Evolutionary conservation across 2,113 vertebrate genomes (phyloP).

Genomic region (Oophaga pumilio): DNA sequence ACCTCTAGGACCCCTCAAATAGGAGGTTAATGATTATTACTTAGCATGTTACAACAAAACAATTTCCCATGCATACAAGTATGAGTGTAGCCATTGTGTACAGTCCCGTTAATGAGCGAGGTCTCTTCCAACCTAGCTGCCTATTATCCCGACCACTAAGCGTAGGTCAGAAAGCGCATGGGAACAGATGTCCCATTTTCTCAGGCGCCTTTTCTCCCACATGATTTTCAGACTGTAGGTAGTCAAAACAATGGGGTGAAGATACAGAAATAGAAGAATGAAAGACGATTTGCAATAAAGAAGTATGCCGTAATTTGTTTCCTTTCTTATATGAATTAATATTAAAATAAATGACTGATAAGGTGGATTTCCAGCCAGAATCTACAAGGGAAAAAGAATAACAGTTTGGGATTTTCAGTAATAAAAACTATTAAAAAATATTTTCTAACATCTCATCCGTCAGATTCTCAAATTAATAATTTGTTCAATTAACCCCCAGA

Average conservation of each 20-base stretch:
- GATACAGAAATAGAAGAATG: neutral
- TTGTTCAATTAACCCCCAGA: too few species aligned
- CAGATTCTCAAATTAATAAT: too few species aligned
- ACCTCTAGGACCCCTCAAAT: slow-evolving; percentile 14
- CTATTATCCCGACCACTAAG: slow-evolving; percentile 61
- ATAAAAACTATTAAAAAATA: too few species aligned
- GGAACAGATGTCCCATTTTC: slow-evolving; percentile 60
- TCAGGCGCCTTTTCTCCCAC: slow-evolving; percentile 34
- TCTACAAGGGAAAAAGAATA: too few species aligned
- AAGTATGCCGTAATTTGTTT: neutral
- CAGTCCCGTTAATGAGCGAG: slow-evolving; percentile 57
- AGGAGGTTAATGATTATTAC: slow-evolving; percentile 62
- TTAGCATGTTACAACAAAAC: slow-evolving; percentile 61
- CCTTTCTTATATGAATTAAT: neutral
- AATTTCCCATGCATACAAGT: slow-evolving; percentile 60
- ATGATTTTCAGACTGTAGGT: slow-evolving; percentile 54
- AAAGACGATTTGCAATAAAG: neutral
- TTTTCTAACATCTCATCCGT: too few species aligned
- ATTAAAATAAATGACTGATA: neutral
- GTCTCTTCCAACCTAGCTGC: slow-evolving; percentile 56
- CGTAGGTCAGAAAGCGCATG: slow-evolving; percentile 47
- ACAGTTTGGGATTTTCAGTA: too few species aligned
- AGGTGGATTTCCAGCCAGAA: neutral
- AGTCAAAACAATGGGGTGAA: neutral
- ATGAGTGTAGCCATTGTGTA: slow-evolving; percentile 62